Conservation (phyloP, 1,140 invertebrate genomes). For the Monomorium pharaonis region DNA sequence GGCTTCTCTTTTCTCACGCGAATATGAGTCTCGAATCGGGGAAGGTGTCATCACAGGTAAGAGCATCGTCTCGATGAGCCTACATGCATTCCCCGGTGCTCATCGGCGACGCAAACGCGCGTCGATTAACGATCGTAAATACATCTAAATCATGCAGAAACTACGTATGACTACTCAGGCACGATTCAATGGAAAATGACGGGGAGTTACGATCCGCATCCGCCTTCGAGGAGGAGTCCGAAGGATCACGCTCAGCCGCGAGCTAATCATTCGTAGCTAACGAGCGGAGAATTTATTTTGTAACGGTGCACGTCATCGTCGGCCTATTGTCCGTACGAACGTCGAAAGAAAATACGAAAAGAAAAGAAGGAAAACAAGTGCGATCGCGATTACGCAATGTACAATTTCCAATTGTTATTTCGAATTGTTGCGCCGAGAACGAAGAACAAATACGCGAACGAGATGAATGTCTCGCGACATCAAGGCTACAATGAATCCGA, state of each 20-base stretch:
- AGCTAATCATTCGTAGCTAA: not conserved
- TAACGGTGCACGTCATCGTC: not conserved
- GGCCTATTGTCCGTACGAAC: not conserved
- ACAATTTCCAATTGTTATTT: not conserved
- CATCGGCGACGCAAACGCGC: not conserved
- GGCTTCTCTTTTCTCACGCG: not conserved
- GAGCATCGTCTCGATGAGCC: not conserved
- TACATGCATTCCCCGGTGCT: not conserved
- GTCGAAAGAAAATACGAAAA: not conserved
- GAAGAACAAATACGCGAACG: not conserved
- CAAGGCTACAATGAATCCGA: not conserved
- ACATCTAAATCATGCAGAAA: conserved; percentile 24
- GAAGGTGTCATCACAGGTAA: not conserved
- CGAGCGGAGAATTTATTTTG: not conserved
- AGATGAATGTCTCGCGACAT: conserved; percentile 1
- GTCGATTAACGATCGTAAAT: not conserved
- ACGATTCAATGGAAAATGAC: conserved; percentile 6
- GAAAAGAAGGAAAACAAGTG: not conserved
- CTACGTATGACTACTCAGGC: not conserved
- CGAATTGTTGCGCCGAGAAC: conserved; percentile 4
- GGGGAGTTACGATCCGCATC: conserved; percentile 22
- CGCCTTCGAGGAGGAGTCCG: not conserved
- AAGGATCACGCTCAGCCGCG: not conserved
- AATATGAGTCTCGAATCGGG: not conserved
- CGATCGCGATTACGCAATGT: not conserved